Base-by-base conservation (phyloP, 2,888 invertebrate species). In the Caenorhabditis japonica region DNA sequence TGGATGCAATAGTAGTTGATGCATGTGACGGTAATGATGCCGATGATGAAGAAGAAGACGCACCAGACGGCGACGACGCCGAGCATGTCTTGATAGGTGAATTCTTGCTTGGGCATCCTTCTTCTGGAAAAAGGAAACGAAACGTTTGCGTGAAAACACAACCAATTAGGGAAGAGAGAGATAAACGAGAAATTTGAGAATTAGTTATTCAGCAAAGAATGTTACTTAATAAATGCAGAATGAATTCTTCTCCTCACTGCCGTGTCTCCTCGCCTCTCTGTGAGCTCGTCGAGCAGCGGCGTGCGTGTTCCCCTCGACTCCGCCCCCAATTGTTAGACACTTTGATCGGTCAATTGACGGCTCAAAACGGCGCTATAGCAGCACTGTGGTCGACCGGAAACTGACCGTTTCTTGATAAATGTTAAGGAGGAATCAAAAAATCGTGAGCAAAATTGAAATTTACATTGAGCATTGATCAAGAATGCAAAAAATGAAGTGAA, bases 1-100 rank as follows among this genome's bases (percentile, higher is more conserved):
- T 55, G 47, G 49, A 82, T 76, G 61, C 79, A 79, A 43, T 74
- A 82, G 73, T 75, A 82, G 55, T 82, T 82, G 61, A 82, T 55
- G 53, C 74, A 77, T 12, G 79, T 77, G 33, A 74, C 71, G 25
- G 79, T 72, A 49, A 81, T 59, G 36, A 79, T 15, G 17, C 79
- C 72, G 41, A 82, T 66, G 17, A 71, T 34, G 38, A 61, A 23
- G 68, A 76, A 75, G 56, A 78, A 78, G 27, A 70, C 51, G 44
- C 68, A 72, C 69, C 69, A 69, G 30, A 72, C 72, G 38, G 72
- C 72, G 51, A 64, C 47, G 19, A 72, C 72, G 15, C 72, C 72
- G 33, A 72, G 5, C 39, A 59, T 27, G 27, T 72, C 72, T 12
- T 51, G 41, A 8, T 53, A 47, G 8, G 25, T 52, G 55, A 72